These are phyloP conservation scores for Synaphobranchus kaupii DNA, from an alignment of 2,797 vertebrate species.

Conservation along the genomic window DNA sequence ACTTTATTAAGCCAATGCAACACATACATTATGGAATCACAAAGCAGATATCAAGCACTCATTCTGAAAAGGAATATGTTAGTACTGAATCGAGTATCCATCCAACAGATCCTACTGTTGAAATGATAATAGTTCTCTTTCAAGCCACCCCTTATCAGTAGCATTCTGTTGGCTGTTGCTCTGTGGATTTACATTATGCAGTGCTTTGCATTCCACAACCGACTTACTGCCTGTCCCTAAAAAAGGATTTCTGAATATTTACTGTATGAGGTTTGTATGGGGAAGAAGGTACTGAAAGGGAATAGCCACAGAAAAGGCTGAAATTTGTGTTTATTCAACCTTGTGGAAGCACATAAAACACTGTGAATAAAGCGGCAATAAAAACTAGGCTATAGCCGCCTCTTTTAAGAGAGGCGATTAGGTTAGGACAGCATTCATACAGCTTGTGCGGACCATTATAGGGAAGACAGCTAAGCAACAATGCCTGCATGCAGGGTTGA, in stretches of 20 bases:
- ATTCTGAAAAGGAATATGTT: slow-evolving; percentile 3
- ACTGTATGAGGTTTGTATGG: not conserved
- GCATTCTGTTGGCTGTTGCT: not conserved
- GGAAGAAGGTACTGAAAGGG: not conserved
- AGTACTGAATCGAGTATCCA: not conserved
- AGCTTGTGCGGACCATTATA: not conserved
- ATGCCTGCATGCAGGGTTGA: not conserved
- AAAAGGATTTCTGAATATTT: slow-evolving; percentile 14
- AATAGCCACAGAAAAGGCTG: not conserved
- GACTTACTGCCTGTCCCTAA: not conserved
- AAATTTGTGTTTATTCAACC: slow-evolving; percentile 13
- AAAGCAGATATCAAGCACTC: not conserved
- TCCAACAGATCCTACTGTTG: not conserved
- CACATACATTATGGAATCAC: not conserved
- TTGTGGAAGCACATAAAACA: slow-evolving; percentile 11
- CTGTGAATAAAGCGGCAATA: not conserved
- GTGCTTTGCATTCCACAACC: not conserved
- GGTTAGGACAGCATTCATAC: not conserved
- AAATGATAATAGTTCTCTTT: slow-evolving; percentile 8
- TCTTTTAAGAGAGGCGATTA: not conserved
- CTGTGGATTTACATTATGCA: slow-evolving; percentile 9
- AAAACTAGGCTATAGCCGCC: not conserved
- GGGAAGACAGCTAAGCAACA: not conserved
- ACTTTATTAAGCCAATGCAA: not conserved
- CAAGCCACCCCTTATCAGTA: not conserved